These are phyloP conservation scores for Terebella lapidaria DNA, from an alignment of 2,888 invertebrate species.

Conservation along the genomic window DNA sequence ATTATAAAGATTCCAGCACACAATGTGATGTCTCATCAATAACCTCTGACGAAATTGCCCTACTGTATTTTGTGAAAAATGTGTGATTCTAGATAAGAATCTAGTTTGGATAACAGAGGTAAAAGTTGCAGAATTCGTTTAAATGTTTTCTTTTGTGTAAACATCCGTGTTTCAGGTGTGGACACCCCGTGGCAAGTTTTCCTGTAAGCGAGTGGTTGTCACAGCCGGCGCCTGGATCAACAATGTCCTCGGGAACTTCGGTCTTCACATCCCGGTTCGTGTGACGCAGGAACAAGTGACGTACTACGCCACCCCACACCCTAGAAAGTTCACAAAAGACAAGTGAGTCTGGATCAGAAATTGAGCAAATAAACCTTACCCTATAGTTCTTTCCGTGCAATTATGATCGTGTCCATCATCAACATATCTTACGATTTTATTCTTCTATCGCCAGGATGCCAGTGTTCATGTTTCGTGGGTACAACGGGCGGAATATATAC, in stretches of 20 bases:
- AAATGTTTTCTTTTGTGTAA: too few relatives aligned
- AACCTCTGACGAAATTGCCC: too few relatives aligned
- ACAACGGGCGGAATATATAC: conserved; percentile 38
- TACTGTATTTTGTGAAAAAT: too few relatives aligned
- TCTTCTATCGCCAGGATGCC: conserved; percentile 39
- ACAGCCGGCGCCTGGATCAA: conserved; percentile 50
- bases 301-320: conserved; percentile 41
- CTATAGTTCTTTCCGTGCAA: too few relatives aligned
- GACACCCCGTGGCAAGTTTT: conserved; percentile 37
- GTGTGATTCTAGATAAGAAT: too few relatives aligned
- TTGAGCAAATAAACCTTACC: too few relatives aligned
- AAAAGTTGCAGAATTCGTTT: too few relatives aligned
- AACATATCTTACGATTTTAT: not conserved
- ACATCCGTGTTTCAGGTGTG: conserved; percentile 37
- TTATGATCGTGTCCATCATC: too few relatives aligned
- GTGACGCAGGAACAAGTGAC: conserved; percentile 51
- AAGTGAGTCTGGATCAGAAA: conserved; percentile 30
- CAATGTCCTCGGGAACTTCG: conserved; percentile 40
- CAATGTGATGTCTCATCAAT: too few relatives aligned
- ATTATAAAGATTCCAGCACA: not conserved
- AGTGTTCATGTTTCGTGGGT: conserved; percentile 38
- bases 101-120: too few relatives aligned
- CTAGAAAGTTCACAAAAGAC: conserved; percentile 43
- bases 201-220: conserved; percentile 38
- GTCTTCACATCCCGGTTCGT: conserved; percentile 43